These are phyloP conservation scores for Anomalospiza imberbis DNA, from an alignment of 2,797 vertebrate species.

Conservation along the genomic window DNA sequence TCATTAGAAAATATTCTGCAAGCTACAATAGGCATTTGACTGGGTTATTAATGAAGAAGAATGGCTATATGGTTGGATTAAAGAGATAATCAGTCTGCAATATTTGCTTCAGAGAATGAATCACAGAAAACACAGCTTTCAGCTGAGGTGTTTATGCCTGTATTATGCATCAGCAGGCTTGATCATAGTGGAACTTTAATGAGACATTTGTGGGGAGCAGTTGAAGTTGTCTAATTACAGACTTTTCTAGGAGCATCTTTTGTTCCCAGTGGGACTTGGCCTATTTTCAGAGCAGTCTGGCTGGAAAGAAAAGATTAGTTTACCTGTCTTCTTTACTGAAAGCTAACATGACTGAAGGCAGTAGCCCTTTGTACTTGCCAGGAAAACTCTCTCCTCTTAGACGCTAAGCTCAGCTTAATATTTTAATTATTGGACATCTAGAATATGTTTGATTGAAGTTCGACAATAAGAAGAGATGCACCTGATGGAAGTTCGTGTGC, in stretches of 20 bases:
- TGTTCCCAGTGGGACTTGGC: constrained; percentile 12
- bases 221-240: constrained; percentile 43
- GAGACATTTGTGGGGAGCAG: constrained; percentile 14
- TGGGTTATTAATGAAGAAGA: background rate
- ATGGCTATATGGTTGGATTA: background rate
- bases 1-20: background rate
- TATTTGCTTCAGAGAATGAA: background rate
- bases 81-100: background rate
- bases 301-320: constrained; percentile 28
- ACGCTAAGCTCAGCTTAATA: background rate
- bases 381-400: background rate
- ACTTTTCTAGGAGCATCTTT: constrained; percentile 29
- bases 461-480: background rate
- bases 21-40: background rate
- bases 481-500: background rate
- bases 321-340: constrained; percentile 38
- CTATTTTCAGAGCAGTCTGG: constrained; percentile 5
- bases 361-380: background rate
- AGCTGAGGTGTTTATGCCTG: background rate
- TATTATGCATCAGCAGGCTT: constrained; percentile 21
- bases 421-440: background rate
- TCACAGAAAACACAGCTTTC: constrained; percentile 1
- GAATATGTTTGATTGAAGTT: background rate
- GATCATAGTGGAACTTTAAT: constrained; percentile 15
- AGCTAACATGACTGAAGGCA: background rate